Conservation (phyloP, 2,113 vertebrate genomes). For the Raja brachyura region DNA sequence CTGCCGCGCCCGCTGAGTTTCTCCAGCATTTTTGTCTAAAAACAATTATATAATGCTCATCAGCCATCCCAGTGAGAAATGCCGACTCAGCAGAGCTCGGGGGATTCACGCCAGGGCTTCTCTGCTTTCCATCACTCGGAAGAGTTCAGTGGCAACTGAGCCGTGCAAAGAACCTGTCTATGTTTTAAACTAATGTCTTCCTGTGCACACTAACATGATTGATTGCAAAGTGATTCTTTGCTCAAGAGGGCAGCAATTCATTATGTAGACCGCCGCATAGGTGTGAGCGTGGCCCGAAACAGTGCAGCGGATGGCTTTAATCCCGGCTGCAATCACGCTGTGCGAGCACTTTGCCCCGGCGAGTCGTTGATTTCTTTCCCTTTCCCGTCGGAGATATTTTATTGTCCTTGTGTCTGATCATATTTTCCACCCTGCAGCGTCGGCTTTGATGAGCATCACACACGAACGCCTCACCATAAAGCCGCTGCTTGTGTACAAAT, state of each 20-base stretch:
- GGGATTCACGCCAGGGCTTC: not conserved
- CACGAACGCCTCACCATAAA: not conserved
- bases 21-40: no score
- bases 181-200: constrained; percentile 29
- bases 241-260: not conserved
- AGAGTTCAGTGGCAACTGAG: not conserved
- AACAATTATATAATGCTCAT: no score
- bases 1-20: no score
- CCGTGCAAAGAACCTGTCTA: not conserved
- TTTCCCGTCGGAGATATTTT: not conserved
- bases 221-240: not conserved
- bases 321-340: constrained; percentile 10
- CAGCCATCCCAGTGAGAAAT: not conserved
- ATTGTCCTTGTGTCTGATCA: constrained; percentile 28
- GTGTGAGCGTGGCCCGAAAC: not conserved
- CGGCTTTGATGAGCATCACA: not conserved
- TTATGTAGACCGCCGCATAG: not conserved
- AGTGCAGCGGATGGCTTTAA: not conserved
- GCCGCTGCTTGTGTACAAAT: constrained; percentile 1
- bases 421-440: constrained; percentile 23
- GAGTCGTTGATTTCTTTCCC: no score
- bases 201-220: not conserved
- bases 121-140: not conserved
- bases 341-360: not conserved
- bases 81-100: not conserved